Percentiles rank a stretch among this genome's conserved stretches.
Evolutionary conservation across 2,113 vertebrate genomes (phyloP).

Genomic region (Antidorcas marsupialis): DNA sequence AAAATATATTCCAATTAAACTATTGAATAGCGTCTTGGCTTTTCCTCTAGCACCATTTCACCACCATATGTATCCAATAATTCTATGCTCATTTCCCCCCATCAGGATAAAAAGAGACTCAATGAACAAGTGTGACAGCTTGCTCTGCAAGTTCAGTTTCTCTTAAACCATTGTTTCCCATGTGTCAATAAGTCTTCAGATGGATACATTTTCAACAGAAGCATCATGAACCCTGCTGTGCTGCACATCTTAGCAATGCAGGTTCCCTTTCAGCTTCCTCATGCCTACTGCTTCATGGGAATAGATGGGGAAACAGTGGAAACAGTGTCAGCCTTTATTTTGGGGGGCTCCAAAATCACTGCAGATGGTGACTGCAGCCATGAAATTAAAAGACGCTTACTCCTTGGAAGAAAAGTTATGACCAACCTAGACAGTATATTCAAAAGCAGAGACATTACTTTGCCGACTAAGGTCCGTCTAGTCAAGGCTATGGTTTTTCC

Average conservation of each 20-base stretch:
- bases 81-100: conserved; percentile 56
- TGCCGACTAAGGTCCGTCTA: no score
- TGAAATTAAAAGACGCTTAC: no score
- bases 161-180: conserved; percentile 25
- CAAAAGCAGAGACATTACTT: no score
- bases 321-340: no score
- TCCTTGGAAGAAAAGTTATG: no score
- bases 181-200: neutral
- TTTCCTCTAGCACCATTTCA: conserved; percentile 74
- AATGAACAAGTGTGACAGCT: conserved; percentile 76
- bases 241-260: no score
- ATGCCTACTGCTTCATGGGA: no score
- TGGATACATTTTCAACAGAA: neutral
- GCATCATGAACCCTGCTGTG: neutral
- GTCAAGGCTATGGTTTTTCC: no score
- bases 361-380: no score
- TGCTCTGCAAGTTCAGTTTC: conserved; percentile 74
- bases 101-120: conserved; percentile 44
- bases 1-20: conserved; percentile 85
- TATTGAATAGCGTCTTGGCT: conserved; percentile 85
- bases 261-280: neutral
- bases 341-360: no score
- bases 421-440: no score
- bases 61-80: conserved; percentile 89
- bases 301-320: no score